These are phyloP conservation scores for Saguinus midas DNA, from an alignment of 2,113 vertebrate species.

Conservation along the genomic window DNA sequence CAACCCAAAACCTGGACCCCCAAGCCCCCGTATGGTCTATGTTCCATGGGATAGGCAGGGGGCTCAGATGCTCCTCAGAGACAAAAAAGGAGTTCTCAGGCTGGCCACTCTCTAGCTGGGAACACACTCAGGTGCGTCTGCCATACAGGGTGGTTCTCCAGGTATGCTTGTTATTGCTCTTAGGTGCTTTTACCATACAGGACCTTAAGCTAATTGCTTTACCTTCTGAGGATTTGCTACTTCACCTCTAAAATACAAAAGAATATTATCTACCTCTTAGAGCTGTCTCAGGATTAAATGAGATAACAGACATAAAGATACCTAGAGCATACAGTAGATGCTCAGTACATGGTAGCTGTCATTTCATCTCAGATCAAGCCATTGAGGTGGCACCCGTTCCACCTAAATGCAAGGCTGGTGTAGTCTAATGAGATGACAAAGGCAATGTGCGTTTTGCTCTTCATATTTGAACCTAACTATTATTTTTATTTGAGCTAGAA, in stretches of 20 bases:
- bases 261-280: neutral
- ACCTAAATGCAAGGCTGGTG: neutral
- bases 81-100: no score
- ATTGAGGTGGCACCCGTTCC: neutral
- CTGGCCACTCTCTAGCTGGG: no score
- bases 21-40: no score
- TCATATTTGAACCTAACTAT: neutral
- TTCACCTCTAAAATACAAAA: constrained; percentile 15
- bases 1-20: no score
- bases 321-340: neutral
- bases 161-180: no score
- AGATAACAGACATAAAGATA: neutral
- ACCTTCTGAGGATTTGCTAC: neutral
- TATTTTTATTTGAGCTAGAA: neutral
- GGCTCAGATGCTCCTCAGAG: no score
- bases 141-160: no score
- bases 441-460: neutral
- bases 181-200: no score
- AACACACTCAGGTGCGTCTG: no score
- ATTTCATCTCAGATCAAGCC: neutral
- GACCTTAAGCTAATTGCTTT: neutral
- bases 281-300: neutral
- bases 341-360: neutral
- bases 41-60: no score
- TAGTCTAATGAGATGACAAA: neutral